Conservation (phyloP, 2,113 vertebrate species). For the Leptobrachium leishanense region DNA sequence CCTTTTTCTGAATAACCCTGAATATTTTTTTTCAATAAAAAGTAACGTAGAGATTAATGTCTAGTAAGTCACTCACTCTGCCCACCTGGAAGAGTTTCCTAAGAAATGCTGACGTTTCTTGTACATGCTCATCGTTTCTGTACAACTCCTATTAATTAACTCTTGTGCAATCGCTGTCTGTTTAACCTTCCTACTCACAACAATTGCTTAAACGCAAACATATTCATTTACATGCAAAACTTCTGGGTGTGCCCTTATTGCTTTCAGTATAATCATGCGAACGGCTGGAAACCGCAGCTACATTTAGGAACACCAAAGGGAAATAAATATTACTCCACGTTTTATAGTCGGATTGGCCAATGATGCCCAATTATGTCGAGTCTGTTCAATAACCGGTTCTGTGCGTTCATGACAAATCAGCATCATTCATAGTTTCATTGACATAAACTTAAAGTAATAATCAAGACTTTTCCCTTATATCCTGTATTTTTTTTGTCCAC, state of each 20-base stretch:
- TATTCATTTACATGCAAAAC: background rate
- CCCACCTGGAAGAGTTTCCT: no score
- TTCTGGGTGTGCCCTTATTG: background rate
- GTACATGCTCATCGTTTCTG: no score
- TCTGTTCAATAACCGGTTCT: background rate
- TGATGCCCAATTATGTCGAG: background rate
- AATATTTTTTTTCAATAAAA: no score
- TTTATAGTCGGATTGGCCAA: background rate
- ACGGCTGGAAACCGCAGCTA: background rate
- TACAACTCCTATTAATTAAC: no score
- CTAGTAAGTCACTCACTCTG: no score
- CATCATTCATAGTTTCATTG: background rate
- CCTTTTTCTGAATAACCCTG: no score
- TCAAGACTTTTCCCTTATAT: background rate
- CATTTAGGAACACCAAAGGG: background rate
- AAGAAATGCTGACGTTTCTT: no score
- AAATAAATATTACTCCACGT: background rate
- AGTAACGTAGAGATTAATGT: no score
- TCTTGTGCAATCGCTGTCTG: background rate
- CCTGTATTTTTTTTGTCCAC: no score
- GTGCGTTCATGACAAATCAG: background rate
- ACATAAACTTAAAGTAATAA: background rate
- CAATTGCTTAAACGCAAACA: background rate
- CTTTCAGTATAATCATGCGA: background rate
- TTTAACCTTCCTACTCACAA: no score